Evolutionary conservation across 2,888 invertebrate genomes (phyloP).

Genomic region (Orthosia gracilis): DNA sequence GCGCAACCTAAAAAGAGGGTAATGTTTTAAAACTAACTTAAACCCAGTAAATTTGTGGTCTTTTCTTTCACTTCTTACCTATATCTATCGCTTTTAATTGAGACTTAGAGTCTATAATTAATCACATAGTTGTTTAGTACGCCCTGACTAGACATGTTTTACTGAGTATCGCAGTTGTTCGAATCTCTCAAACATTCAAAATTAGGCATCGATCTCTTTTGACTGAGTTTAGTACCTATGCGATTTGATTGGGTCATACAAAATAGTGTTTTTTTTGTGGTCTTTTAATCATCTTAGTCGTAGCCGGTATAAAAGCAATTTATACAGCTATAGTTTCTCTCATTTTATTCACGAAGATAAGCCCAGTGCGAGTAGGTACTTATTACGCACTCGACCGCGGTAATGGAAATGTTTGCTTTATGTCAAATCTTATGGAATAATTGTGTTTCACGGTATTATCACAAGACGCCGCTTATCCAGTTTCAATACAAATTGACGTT

Average conservation of each 20-base stretch:
- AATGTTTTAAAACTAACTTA: not conserved
- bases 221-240: slow-evolving; percentile 7
- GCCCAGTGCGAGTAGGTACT: too few species aligned
- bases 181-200: slow-evolving; percentile 18
- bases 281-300: not conserved
- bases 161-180: not conserved
- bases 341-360: too few species aligned
- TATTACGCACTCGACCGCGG: too few species aligned
- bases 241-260: not conserved
- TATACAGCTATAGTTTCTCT: not conserved
- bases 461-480: too few species aligned
- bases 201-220: slow-evolving; percentile 17
- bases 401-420: too few species aligned
- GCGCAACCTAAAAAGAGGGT: not conserved
- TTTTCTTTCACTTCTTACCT: slow-evolving; percentile 7
- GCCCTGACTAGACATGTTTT: not conserved
- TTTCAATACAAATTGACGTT: too few species aligned
- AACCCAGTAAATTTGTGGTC: not conserved
- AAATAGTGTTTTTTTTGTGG: not conserved
- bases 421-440: too few species aligned
- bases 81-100: too few species aligned
- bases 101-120: not conserved
- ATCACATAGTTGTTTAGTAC: not conserved
- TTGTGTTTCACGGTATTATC: too few species aligned
- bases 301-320: not conserved